These are phyloP conservation scores for Erebia palarica DNA, from an alignment of 2,888 invertebrate species.

Conservation along the genomic window DNA sequence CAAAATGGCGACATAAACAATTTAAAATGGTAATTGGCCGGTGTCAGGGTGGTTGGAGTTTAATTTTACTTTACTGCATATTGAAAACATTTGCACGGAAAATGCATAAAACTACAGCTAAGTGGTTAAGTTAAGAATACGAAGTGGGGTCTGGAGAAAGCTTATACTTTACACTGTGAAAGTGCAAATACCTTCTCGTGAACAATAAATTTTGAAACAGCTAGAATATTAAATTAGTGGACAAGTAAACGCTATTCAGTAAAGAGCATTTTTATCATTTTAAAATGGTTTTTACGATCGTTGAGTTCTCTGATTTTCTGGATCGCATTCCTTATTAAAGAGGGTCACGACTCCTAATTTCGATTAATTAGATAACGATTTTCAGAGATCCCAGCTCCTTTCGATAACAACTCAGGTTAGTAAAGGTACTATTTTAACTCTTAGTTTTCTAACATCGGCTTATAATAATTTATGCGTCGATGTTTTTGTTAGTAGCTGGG, in stretches of 20 bases:
- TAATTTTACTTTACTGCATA: constrained; percentile 65
- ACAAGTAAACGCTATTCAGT: neutral
- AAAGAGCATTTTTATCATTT: neutral
- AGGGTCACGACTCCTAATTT: no score
- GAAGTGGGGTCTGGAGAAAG: constrained; percentile 18
- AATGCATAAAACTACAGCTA: constrained; percentile 48
- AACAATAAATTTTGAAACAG: constrained; percentile 1
- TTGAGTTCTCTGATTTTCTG: no score
- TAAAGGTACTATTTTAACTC: neutral
- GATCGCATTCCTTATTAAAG: no score
- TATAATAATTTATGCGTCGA: no score
- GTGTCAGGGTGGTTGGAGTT: constrained; percentile 17
- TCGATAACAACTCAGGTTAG: no score
- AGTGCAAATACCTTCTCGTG: constrained; percentile 7
- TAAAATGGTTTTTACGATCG: neutral
- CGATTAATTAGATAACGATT: no score
- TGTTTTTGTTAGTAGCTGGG: no score
- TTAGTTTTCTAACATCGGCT: no score
- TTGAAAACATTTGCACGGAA: constrained; percentile 67
- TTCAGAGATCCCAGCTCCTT: no score
- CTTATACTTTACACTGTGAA: constrained; percentile 14
- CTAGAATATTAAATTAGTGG: neutral
- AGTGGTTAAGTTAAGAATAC: constrained; percentile 40
- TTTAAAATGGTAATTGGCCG: constrained; percentile 26
- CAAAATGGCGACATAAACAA: constrained; percentile 20